These are phyloP conservation scores for Helostoma temminkii DNA, from an alignment of 2,797 vertebrate genomes.

Conservation along the genomic window DNA sequence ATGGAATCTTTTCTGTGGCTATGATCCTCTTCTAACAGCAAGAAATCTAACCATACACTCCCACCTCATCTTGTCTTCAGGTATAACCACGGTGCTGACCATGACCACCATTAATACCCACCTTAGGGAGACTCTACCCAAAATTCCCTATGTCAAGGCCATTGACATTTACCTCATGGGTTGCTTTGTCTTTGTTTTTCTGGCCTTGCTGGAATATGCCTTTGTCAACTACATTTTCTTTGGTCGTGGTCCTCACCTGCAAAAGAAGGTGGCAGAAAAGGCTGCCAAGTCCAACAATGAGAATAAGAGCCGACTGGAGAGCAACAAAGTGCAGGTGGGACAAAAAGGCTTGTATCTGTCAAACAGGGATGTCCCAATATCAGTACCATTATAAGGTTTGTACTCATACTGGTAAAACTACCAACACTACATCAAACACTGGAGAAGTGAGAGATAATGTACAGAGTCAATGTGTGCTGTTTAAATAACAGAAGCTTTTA, in stretches of 20 bases:
- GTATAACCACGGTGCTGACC: slow-evolving; percentile 94
- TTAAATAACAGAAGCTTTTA: too few species aligned
- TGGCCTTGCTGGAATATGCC: too few species aligned
- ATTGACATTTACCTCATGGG: slow-evolving; percentile 96
- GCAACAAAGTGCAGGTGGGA: slow-evolving; percentile 90
- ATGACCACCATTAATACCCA: slow-evolving; percentile 97
- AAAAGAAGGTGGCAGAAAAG: slow-evolving; percentile 91
- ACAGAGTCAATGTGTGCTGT: too few species aligned
- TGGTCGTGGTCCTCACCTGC: slow-evolving; percentile 91
- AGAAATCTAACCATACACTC: background rate
- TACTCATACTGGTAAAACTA: too few species aligned
- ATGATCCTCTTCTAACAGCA: background rate
- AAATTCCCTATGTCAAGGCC: slow-evolving; percentile 95
- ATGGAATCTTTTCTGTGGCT: background rate
- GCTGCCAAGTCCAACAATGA: slow-evolving; percentile 85
- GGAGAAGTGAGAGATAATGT: too few species aligned
- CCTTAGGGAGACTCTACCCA: slow-evolving; percentile 93
- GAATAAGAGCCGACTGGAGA: slow-evolving; percentile 85
- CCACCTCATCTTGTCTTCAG: slow-evolving; percentile 63
- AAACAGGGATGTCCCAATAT: too few species aligned
- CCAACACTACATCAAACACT: too few species aligned
- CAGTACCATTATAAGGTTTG: too few species aligned
- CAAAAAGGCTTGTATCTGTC: too few species aligned
- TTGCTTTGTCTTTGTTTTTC: slow-evolving; percentile 84
- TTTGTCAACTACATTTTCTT: slow-evolving; percentile 85